Evolutionary conservation across 2,797 vertebrate genomes (phyloP).

Genomic region (Parauchenoglanis punctatus): DNA sequence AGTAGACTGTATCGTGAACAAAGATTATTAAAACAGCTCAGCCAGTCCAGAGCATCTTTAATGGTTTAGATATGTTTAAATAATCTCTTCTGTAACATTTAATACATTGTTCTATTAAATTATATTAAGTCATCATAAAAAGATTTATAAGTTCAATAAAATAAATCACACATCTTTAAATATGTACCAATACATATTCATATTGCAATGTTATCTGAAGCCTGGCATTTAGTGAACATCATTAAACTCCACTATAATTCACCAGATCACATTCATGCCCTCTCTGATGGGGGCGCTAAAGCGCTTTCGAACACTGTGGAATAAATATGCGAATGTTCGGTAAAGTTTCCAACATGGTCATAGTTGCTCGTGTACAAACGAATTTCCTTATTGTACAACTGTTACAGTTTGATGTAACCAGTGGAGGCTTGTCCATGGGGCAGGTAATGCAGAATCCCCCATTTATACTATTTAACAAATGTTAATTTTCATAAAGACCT

Average conservation of each 20-base stretch:
- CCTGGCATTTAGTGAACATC: background rate
- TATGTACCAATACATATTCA: constrained; percentile 32
- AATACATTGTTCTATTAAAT: constrained; percentile 34
- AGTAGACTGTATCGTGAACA: background rate
- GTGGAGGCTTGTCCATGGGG: background rate
- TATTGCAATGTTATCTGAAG: background rate
- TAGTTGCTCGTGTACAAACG: constrained; percentile 24
- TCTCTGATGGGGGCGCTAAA: background rate
- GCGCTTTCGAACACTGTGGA: constrained; percentile 17
- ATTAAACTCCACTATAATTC: background rate
- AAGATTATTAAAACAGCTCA: constrained; percentile 13
- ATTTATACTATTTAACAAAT: background rate
- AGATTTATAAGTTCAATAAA: constrained; percentile 1
- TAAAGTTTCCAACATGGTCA: constrained; percentile 43
- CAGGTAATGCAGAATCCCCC: background rate
- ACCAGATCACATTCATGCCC: background rate
- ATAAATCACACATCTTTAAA: constrained; percentile 17
- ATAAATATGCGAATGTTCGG: constrained; percentile 57
- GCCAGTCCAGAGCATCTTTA: constrained; percentile 11
- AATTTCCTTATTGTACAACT: background rate
- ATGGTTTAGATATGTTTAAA: constrained; percentile 60
- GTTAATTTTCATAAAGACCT: background rate
- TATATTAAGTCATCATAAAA: constrained; percentile 49
- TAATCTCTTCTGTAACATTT: constrained; percentile 51
- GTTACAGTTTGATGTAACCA: background rate